Conservation (phyloP, 2,113 vertebrate species). For the Todiramphus saurophagus region DNA sequence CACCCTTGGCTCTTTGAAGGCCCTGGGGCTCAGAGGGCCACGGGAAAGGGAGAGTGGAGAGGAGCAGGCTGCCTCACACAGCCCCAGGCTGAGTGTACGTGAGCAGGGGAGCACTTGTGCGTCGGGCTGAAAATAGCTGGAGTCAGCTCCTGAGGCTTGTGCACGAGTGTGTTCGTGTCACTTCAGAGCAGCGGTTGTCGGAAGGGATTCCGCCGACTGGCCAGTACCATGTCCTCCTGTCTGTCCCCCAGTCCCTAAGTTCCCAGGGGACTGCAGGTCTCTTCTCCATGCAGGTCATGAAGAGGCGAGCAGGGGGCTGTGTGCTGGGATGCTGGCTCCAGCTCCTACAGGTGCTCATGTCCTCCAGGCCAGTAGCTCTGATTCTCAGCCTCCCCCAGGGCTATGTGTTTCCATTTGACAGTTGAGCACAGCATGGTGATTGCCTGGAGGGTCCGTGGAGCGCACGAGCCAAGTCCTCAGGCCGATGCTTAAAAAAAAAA, state of each 20-base stretch:
- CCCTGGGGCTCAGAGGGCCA: neutral
- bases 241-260: neutral
- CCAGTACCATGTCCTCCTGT: neutral
- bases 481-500: neutral
- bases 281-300: neutral
- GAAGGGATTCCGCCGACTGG: neutral
- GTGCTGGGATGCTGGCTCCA: neutral
- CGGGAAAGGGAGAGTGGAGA: neutral
- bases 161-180: fast-evolving
- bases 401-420: neutral
- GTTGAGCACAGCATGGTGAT: neutral
- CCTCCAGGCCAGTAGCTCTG: neutral
- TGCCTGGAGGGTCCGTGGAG: neutral
- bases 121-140: neutral
- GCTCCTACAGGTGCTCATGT: neutral
- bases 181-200: neutral
- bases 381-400: neutral
- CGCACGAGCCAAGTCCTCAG: neutral
- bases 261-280: neutral
- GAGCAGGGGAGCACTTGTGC: neutral
- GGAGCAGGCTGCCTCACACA: fast-evolving
- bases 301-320: neutral
- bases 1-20: neutral
- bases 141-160: neutral
- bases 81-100: fast-evolving